A percentile compares a stretch with the other conserved stretches of the same genome.
These are phyloP conservation scores for Actinemys pallida DNA, from an alignment of 2,113 vertebrate species.

Conservation along the genomic window DNA sequence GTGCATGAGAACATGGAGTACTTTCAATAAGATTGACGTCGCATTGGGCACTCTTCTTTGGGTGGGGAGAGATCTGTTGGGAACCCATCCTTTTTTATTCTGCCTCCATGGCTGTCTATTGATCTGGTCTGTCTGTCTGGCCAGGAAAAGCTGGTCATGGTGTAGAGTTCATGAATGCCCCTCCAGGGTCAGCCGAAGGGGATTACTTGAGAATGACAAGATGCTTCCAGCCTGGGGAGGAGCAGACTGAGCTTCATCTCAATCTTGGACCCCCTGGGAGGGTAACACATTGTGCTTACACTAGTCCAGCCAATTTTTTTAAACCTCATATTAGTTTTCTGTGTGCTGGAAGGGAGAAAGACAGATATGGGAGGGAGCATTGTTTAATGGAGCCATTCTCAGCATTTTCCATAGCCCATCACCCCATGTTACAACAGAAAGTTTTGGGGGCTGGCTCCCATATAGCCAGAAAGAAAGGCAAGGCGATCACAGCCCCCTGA, in stretches of 20 bases:
- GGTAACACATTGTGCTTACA: constrained; percentile 30
- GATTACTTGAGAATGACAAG: constrained; percentile 34
- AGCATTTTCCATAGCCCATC: neutral
- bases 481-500: neutral
- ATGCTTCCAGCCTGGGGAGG: rapidly evolving
- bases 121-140: rapidly evolving
- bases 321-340: neutral
- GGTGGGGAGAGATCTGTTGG: neutral
- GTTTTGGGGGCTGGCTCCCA: neutral
- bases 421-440: neutral
- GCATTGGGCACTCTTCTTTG: no score
- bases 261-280: constrained; percentile 10
- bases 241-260: constrained; percentile 41
- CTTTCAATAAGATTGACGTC: neutral
- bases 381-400: neutral
- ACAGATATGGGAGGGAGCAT: neutral
- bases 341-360: neutral
- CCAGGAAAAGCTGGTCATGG: neutral
- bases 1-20: no score
- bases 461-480: neutral
- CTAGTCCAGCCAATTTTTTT: constrained; percentile 25
- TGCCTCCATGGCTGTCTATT: rapidly evolving
- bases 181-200: constrained; percentile 56
- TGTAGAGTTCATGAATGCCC: neutral
- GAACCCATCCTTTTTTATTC: neutral